Base-by-base conservation (phyloP, 2,888 invertebrate species). In the Lysandra bellargus region DNA sequence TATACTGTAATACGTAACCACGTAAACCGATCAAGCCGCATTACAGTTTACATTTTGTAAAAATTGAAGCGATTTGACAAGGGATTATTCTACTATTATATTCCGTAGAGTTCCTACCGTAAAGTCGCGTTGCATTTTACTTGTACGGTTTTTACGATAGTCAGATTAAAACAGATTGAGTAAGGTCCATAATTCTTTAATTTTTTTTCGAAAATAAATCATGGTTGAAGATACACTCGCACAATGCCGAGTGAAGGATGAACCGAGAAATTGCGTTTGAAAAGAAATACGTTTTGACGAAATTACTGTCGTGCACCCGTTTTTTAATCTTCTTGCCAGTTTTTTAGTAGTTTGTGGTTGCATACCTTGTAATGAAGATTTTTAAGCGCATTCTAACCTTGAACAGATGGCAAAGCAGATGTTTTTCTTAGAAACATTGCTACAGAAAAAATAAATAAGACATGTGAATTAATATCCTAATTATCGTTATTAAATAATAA, bases 231-330 rank as follows among this genome's bases (percentile, higher is more conserved):
- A 30, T 76, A 57, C 76, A 76, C 53, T 76, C 53, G 76, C 57
- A 76, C 76, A 76, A 76, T 76, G 33, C 30, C 76, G 57, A 76
- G 76, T 76, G 76, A 76, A 37, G 76, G 49, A 76, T 76, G 76
- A 76, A 76, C 53, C 76, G 30, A 57, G 53, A 33, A 57, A 76
- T 76, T 76, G 53, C 7, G 30, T 76, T 76, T 76, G 30, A 76
- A 76, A 57, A 76, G 76, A 57, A 57, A 53, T 76, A 53, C 23
- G 76, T 76, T 76, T 76, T 53, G 49, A 57, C 76, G 57, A 53
- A 76, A 57, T 33, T 76, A 33, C 53, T 76, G 33, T 76, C 33
- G 30, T 53, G 57, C 53, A 76, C 76, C 76, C 53, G 76, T 53
- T 76, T 76, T 76, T 53, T 53, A 33, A 57, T 33, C 33, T 76